Conservation (phyloP, 1,140 invertebrate species). For the Anastrepha obliqua region DNA sequence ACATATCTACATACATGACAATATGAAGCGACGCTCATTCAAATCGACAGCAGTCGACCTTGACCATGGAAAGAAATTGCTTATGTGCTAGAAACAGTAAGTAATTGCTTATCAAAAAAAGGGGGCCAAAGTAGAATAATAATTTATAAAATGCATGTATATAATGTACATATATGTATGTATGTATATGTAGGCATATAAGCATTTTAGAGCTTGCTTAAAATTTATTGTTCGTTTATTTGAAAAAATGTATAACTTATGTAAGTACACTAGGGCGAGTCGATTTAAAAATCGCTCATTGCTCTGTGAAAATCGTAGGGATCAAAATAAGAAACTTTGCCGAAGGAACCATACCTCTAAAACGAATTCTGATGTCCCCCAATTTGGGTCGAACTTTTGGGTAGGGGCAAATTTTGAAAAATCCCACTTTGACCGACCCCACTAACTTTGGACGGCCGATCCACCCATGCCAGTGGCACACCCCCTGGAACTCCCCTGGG, state of each 20-base stretch:
- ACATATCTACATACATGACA: background rate
- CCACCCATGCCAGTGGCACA: too few species aligned
- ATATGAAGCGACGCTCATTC: background rate
- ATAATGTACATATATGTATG: background rate
- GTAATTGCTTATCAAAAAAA: constrained; percentile 41
- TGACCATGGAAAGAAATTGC: constrained; percentile 38
- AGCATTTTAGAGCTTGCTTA: background rate
- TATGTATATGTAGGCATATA: background rate
- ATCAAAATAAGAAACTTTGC: too few species aligned
- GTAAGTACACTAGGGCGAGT: too few species aligned
- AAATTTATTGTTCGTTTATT: background rate
- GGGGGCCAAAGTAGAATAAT: background rate
- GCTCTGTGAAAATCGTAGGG: too few species aligned
- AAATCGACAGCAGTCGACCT: background rate
- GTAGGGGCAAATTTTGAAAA: too few species aligned
- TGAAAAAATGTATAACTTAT: background rate
- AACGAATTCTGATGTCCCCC: too few species aligned
- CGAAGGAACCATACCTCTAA: too few species aligned
- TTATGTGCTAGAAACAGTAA: background rate
- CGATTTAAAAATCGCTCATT: too few species aligned
- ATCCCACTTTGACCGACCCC: too few species aligned
- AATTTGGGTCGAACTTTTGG: too few species aligned
- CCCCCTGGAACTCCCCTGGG: too few species aligned
- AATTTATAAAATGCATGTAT: background rate
- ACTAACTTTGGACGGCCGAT: too few species aligned